Evolutionary conservation across 2,888 invertebrate genomes (phyloP), one percentile per base, ranked within the genome.

Genomic region (Thysanoteuthis rhombus): DNA sequence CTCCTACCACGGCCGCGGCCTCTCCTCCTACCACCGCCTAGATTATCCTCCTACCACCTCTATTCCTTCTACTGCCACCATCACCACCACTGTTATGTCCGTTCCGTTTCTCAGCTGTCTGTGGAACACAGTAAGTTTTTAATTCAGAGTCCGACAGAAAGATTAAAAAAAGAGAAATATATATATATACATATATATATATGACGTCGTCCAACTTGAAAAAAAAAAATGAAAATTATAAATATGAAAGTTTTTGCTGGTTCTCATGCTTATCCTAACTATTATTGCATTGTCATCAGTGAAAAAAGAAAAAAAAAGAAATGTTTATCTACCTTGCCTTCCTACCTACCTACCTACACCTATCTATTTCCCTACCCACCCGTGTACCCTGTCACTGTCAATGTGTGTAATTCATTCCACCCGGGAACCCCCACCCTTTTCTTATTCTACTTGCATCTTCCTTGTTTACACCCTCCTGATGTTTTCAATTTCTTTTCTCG

Each of bases 61-160:
- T 45, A 92, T 92, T 45, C 45, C 92, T 92, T 40, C 92, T 92
- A 40, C 45, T 28, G 45, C 92, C 92, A 40, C 92, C 45, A 92
- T 39, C 45, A 92, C 40, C 39, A 45, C 91, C 42, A 91, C 91
- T 92, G 92, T 92, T 92, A 92, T 92, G 92, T 92, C 92, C 92
- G 92, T 92, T 42, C 92, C 92, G 92, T 92, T 92, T 92, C 92
- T 92, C 92, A 92, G 92, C 92, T 92, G 92, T 92, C 92, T 92
- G 39, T 92, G 92, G 92, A 92, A 92, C 45, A 92, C 92, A 45
- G 92, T 92, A 92, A 92, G 92, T 92, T 92, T 45, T 40, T 45
- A n/a, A 92, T 92, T 40, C 45, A 42, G 75, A 75, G 75, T 75
- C 75, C 75, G n/a, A 75, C 75, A 75, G 75, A 75, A 75, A 75